Percentiles rank a stretch among this genome's conserved stretches.
Conservation (phyloP, 2,797 vertebrate species). For the Pseudocheirus occidentalis region DNA sequence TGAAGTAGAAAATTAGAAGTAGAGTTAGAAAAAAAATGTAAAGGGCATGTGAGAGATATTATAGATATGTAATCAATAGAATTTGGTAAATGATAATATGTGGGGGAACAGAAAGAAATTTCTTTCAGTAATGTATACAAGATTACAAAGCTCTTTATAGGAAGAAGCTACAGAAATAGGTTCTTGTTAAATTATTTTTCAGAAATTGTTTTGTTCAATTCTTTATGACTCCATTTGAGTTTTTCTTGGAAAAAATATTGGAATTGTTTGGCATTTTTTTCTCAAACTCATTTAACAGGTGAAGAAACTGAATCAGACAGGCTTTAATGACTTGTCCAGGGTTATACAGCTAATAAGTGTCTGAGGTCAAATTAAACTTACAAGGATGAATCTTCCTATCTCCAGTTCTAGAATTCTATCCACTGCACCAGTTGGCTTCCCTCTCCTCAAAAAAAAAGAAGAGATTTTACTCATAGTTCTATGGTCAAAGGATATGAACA, state of each 20-base stretch:
- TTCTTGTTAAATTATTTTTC: neutral
- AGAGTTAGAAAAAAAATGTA: neutral
- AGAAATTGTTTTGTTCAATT: neutral
- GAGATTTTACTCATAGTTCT: neutral
- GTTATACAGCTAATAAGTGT: neutral
- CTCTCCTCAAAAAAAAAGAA: neutral
- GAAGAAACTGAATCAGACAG: neutral
- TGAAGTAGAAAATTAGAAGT: neutral
- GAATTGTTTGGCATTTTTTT: neutral
- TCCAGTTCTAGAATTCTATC: neutral
- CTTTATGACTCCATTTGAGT: neutral
- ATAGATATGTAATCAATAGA: neutral
- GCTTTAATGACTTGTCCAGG: neutral
- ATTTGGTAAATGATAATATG: neutral
- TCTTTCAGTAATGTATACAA: neutral
- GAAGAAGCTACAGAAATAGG: neutral
- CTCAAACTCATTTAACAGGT: neutral
- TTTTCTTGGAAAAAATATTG: neutral
- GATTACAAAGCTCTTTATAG: neutral
- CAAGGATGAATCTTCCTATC: neutral
- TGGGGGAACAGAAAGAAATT: neutral
- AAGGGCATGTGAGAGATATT: neutral
- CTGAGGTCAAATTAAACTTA: neutral
- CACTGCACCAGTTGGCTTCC: neutral
- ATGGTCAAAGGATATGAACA: neutral